These are phyloP conservation scores for Heliornis fulica DNA, from an alignment of 2,113 vertebrate genomes.

Conservation along the genomic window DNA sequence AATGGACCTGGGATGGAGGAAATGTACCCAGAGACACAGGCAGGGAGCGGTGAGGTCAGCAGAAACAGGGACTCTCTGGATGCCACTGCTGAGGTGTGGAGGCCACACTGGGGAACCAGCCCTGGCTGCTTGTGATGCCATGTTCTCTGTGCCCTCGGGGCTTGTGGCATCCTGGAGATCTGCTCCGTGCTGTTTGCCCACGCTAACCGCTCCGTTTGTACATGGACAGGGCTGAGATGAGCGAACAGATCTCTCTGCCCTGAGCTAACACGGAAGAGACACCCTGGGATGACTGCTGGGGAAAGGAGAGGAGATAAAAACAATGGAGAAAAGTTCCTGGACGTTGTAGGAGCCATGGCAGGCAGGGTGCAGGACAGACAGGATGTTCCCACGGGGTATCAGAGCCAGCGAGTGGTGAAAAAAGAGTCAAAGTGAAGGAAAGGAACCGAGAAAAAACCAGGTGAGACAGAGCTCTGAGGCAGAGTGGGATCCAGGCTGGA, in stretches of 20 bases:
- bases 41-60: background rate
- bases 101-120: fast-evolving
- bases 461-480: background rate
- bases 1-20: background rate
- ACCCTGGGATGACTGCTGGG: background rate
- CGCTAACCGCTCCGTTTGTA: fast-evolving
- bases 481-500: background rate
- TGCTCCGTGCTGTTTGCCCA: background rate
- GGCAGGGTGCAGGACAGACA: fast-evolving
- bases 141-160: background rate
- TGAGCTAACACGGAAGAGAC: background rate
- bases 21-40: fast-evolving
- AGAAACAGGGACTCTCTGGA: background rate
- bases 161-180: background rate
- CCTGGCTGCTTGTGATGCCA: fast-evolving
- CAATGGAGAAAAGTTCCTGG: background rate
- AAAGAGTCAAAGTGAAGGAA: background rate
- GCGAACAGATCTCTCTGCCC: background rate
- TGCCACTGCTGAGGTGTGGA: fast-evolving
- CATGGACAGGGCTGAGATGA: background rate
- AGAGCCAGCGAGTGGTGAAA: background rate
- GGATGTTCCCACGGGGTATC: background rate
- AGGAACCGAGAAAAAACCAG: constrained; percentile 42
- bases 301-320: background rate
- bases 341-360: fast-evolving